Evolutionary conservation across 2,888 invertebrate species (phyloP).

Genomic region (Caenorhabditis drosophilae): DNA sequence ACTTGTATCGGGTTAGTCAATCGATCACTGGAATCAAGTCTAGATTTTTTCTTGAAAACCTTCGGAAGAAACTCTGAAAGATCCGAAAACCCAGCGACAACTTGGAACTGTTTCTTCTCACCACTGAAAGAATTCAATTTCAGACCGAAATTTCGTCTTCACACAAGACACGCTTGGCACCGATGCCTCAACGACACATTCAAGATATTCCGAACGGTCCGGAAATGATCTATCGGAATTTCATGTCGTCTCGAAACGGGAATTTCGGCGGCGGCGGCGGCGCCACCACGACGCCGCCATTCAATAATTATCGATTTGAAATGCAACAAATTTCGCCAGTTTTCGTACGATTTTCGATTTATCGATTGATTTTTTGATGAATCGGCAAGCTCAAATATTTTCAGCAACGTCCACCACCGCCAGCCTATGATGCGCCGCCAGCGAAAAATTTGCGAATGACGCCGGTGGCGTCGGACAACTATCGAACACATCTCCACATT

Average conservation of each 20-base stretch:
- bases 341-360: background rate
- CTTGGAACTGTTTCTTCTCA: too few species aligned
- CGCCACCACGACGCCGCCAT: background rate
- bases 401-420: constrained; percentile 36
- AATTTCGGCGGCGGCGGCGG: background rate
- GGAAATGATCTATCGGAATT: background rate
- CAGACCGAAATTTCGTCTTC: background rate
- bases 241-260: background rate
- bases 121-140: too few species aligned
- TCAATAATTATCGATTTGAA: background rate
- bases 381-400: background rate
- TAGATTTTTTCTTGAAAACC: too few species aligned
- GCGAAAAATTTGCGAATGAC: constrained; percentile 19
- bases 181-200: background rate
- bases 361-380: background rate
- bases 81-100: too few species aligned
- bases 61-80: too few species aligned
- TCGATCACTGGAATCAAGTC: too few species aligned
- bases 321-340: constrained; percentile 1
- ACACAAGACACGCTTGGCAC: background rate
- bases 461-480: constrained; percentile 25
- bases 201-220: background rate
- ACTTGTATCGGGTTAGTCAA: too few species aligned
- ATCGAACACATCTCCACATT: constrained; percentile 34
- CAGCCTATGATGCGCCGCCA: constrained; percentile 34